A percentile compares a stretch with the other conserved stretches of the same genome.
phyloP scores from a whole-genome alignment of 2,888 invertebrate species.

The Euspilapteryx auroguttella region DNA sequence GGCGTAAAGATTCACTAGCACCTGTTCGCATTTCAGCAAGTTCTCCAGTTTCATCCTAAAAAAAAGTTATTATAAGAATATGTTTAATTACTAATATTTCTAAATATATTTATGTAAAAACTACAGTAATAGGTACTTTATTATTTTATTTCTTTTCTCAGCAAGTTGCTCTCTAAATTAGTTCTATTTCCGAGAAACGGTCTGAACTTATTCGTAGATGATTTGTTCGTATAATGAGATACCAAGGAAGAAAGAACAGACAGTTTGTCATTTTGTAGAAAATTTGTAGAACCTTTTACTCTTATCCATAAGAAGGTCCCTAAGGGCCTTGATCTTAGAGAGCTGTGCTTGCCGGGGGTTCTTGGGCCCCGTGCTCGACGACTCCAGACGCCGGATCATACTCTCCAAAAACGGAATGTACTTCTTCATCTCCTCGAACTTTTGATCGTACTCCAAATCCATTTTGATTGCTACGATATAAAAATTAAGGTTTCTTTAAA shows the following conservation, averaged over 20 bases:
- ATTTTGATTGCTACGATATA: too few species aligned
- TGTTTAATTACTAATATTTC: too few species aligned
- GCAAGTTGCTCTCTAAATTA: too few species aligned
- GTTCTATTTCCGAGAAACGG: too few species aligned
- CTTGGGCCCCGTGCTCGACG: constrained; percentile 29
- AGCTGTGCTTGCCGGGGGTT: constrained; percentile 63
- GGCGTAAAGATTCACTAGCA: constrained; percentile 65
- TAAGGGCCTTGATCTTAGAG: constrained; percentile 65
- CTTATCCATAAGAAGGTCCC: constrained; percentile 63
- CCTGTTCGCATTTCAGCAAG: constrained; percentile 68
- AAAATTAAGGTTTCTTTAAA: too few species aligned
- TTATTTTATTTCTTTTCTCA: too few species aligned
- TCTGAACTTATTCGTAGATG: too few species aligned
- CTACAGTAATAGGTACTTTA: too few species aligned
- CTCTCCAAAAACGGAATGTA: constrained; percentile 74
- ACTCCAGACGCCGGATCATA: constrained; percentile 67
- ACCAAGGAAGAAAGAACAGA: too few species aligned
- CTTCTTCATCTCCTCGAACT: constrained; percentile 67
- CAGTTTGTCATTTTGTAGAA: too few species aligned
- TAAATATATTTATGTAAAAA: too few species aligned
- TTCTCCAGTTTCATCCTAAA: constrained; percentile 70
- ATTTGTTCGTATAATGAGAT: too few species aligned
- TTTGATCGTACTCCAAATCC: constrained; percentile 63
- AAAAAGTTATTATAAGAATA: constrained; percentile 12
- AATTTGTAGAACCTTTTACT: constrained; percentile 69